Conservation (phyloP, 2,113 vertebrate species). For the Microtus oregoni region DNA sequence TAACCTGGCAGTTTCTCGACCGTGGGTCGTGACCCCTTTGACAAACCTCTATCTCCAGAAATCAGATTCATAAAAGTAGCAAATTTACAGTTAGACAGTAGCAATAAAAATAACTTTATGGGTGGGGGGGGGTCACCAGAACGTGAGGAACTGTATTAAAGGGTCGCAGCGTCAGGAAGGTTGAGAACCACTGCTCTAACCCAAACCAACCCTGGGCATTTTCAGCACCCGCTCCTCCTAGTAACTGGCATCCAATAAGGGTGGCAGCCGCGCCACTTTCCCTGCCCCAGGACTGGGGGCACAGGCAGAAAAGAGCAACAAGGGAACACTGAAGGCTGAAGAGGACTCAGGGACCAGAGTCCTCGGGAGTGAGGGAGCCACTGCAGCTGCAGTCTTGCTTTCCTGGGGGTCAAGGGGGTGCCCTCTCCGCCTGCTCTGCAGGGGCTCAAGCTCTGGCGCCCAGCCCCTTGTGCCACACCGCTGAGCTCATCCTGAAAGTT, state of each 20-base stretch:
- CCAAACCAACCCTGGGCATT: background rate
- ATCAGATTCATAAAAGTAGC: background rate
- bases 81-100: background rate
- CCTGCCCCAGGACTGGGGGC: background rate
- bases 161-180: background rate
- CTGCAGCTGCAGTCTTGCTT: background rate
- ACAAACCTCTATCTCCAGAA: background rate
- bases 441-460: background rate
- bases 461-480: background rate
- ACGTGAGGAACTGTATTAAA: background rate
- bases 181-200: background rate
- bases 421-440: background rate
- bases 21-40: background rate
- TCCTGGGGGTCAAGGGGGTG: background rate
- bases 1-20: background rate
- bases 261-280: too few species aligned
- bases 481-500: background rate
- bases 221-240: background rate
- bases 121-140: background rate
- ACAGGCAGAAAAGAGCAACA: background rate
- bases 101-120: background rate
- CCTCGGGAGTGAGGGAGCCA: background rate
- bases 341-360: conserved; percentile 27
- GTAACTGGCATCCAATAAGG: background rate
- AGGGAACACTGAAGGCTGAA: background rate